phyloP scores from a whole-genome alignment of 2,888 invertebrate genomes.

The Conomelus anceps region DNA sequence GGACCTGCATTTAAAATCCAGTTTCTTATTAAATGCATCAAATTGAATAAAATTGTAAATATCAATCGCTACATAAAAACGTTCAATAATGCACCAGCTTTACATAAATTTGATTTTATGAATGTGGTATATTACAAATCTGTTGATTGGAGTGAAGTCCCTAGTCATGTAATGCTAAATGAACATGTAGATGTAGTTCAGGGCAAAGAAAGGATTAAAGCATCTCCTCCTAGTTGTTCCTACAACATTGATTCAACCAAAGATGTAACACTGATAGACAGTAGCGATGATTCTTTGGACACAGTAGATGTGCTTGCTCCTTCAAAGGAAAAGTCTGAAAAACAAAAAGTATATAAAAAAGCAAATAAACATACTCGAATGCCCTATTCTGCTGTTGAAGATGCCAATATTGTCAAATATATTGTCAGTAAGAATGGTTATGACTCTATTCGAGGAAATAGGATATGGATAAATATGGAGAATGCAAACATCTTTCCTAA shows the following conservation, averaged over 20 bases:
- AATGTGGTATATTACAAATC: not conserved
- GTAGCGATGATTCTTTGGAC: not conserved
- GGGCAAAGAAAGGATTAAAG: not conserved
- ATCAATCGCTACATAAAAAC: not conserved
- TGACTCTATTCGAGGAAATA: not conserved
- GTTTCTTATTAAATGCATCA: not conserved
- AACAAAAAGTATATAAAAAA: not conserved
- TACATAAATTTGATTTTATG: constrained; percentile 4
- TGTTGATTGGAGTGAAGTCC: not conserved
- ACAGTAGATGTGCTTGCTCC: not conserved
- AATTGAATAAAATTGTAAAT: not conserved
- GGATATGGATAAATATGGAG: not conserved
- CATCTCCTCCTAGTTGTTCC: not conserved
- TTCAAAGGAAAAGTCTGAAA: not conserved
- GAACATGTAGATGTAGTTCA: not conserved
- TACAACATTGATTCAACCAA: not conserved
- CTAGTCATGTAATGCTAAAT: not conserved
- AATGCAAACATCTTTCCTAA: not conserved
- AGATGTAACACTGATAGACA: not conserved
- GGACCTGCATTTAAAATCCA: not conserved
- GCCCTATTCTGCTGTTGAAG: not conserved
- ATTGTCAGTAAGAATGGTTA: not conserved
- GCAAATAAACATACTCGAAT: not conserved
- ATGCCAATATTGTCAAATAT: not conserved
- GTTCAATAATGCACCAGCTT: not conserved